Base-by-base conservation (phyloP, 2,888 invertebrate species). In the Ochlodes sylvanus region DNA sequence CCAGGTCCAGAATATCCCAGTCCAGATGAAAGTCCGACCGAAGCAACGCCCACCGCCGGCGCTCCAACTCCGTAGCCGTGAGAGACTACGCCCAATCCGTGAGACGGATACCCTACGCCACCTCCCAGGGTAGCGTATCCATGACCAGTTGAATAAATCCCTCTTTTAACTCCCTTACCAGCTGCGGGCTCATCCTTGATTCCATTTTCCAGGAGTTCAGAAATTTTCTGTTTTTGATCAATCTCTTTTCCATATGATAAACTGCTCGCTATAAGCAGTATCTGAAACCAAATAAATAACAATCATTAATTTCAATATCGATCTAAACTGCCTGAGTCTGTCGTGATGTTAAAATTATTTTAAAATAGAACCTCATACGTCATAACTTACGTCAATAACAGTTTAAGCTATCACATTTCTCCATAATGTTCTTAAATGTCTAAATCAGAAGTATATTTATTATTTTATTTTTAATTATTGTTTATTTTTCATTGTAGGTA, bases 121-220 rank as follows among this genome's bases (percentile, higher is more conserved):
- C 72, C 75, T 21, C 72, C 70, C 12, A 70, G 62, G 7, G 73
- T 70, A 7, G 72, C 73, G 60, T 73, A 75, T 54, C 75, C 75
- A 27, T 75, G 72, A 6, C 81, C 81, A 0, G 77, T 76, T 5
- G 77, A 77, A 55, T 77, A 76, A 6, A 90, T 86, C 50, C 87
- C 87, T 69, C 92, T 80, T 74, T 92, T 93, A 14, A 87, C 82
- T 0, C 85, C 87, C 69, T 92, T 92, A 0, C 82, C 88, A 17
- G 65, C 10, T 6, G 86, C 74, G 2, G 80, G 75, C 12, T 79
- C 75, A n/a, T 91, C 90, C 68, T 87, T 90, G 32, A 92, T 88
- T 10, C 90, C 90, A 44, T 87, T 85, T 69, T 87, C 85, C 41
- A 92, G 78, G 6, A 90, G 76, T 69, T 89, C 82, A 41, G 92